Evolutionary conservation across 1,140 invertebrate genomes (phyloP), one percentile per base, ranked within the genome.

Genomic region (Bombus waltoni): DNA sequence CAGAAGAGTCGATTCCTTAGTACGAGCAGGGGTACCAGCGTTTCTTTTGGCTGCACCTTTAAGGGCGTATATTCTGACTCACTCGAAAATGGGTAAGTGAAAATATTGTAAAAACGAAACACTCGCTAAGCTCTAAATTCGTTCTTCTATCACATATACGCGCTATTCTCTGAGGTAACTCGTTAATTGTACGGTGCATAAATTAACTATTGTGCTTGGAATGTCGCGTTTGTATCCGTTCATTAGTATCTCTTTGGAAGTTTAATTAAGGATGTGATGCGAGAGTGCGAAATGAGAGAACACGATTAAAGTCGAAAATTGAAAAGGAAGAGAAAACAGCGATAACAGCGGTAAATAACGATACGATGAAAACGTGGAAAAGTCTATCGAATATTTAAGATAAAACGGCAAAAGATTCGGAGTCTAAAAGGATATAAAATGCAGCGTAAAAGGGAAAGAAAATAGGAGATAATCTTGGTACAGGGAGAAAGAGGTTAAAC

Each of bases 51-150:
- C 94, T 40, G 91, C 94, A n/a, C 94, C 95, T 75, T 91, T 95
- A 53, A 92, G 95, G 65, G 94, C 94, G 9, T 95, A 95, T 82
- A 95, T 94, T 25, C 91, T 95, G 15, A 95, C 95, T 73, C 95
- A 95, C 81, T 95, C 95, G 15, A 95, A 95, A 94, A 95, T 95
- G 95, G 95, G 95, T 95, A 81, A 94, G 94, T 93, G 81, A 25
- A 25, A 79, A 82, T 44, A n/a, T n/a, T 5, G 25, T 18, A 9
- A 13, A 25, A 18, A n/a, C 22, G 0, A 28, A 59, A 38, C 6
- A 22, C 25, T 25, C 25, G 1, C 10, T 74, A 35, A 68, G 2
- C n/a, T 65, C 62, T 65, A 32, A 65, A 65, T 32, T 32, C n/a
- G 13, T 35, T 66, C 15, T 66, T 66, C 18, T 11, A 38, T 68